A percentile compares a stretch with the other conserved stretches of the same genome.
phyloP scores from a whole-genome alignment of 1,140 invertebrate genomes.

The Hestina assimilis region DNA sequence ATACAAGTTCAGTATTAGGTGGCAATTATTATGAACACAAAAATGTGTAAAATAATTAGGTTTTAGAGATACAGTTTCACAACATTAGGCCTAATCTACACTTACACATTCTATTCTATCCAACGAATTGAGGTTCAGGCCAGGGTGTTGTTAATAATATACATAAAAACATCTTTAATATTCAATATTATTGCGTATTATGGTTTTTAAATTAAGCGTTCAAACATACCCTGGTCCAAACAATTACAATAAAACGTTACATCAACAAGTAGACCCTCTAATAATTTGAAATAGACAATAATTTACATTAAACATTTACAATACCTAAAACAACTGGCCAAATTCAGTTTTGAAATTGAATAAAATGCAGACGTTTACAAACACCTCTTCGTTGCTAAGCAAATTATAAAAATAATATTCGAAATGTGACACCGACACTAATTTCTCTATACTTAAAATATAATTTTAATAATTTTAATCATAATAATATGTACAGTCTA shows the following conservation, averaged over 20 bases:
- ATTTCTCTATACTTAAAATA: constrained; percentile 61
- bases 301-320: constrained; percentile 57
- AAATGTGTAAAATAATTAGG: not conserved
- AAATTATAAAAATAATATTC: constrained; percentile 65
- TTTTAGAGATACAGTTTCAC: constrained; percentile 13
- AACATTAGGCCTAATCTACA: constrained; percentile 33
- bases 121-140: constrained; percentile 8
- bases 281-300: constrained; percentile 5
- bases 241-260: not conserved
- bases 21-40: not conserved
- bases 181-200: constrained; percentile 2
- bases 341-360: constrained; percentile 33
- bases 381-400: constrained; percentile 72
- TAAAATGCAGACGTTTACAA: constrained; percentile 32
- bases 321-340: constrained; percentile 43
- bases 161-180: not conserved
- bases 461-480: constrained; percentile 64
- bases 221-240: constrained; percentile 2
- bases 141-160: not conserved
- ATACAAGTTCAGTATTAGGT: not conserved
- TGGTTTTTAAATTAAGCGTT: not conserved
- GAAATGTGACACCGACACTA: constrained; percentile 53
- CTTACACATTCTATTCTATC: constrained; percentile 21
- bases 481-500: constrained; percentile 62
- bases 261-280: not conserved